Evolutionary conservation across 2,113 vertebrate genomes (phyloP).

Genomic region (Otocyon megalotis): DNA sequence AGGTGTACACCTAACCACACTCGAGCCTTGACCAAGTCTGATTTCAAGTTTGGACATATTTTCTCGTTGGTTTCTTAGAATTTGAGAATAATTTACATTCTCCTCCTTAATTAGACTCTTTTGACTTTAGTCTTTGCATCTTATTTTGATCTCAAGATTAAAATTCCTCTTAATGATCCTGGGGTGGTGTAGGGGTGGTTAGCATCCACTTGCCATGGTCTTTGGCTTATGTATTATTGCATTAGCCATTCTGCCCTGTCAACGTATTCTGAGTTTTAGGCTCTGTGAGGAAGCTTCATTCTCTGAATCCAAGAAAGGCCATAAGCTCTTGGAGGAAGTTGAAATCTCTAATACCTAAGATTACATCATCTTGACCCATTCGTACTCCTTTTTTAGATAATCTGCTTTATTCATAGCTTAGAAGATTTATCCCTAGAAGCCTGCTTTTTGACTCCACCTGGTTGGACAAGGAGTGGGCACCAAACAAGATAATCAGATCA

Average conservation of each 20-base stretch:
- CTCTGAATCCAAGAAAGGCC: not conserved
- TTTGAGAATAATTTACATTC: not conserved
- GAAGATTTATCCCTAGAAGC: not conserved
- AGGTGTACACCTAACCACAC: rapidly evolving
- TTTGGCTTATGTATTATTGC: not conserved
- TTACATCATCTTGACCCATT: not conserved
- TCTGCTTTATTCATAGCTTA: not conserved
- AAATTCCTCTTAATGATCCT: not conserved
- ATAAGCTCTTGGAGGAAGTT: not conserved
- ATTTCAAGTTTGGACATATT: not conserved
- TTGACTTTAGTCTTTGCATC: not conserved
- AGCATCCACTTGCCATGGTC: not conserved
- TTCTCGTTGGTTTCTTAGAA: not conserved
- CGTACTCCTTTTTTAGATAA: not conserved
- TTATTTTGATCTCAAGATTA: conserved; percentile 5
- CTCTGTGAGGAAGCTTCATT: not conserved
- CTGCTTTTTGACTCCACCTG: not conserved
- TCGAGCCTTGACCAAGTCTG: not conserved
- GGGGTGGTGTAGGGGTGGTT: no score
- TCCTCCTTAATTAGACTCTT: not conserved
- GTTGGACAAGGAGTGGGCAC: not conserved
- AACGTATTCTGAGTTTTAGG: not conserved
- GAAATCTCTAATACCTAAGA: not conserved
- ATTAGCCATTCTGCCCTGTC: not conserved
- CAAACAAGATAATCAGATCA: not conserved